Conservation (phyloP, 2,113 vertebrate genomes). For the Entelurus aequoreus region DNA sequence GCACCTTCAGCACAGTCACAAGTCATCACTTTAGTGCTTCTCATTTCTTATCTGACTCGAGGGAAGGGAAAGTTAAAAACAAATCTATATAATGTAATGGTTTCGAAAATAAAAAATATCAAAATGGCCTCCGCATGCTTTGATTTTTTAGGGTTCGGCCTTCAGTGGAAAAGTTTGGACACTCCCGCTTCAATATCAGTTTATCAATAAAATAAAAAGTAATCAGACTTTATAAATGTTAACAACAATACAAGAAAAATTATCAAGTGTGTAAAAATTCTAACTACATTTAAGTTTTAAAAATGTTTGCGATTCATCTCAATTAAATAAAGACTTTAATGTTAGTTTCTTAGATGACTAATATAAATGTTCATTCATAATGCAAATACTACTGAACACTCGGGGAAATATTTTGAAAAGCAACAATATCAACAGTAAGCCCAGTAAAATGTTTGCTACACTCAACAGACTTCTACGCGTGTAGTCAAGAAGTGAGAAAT, state of each 20-base stretch:
- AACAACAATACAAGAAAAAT: background rate
- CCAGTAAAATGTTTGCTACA: conserved; percentile 9
- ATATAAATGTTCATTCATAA: conserved; percentile 16
- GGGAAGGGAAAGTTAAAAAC: no score
- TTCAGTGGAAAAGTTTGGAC: no score
- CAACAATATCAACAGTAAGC: background rate
- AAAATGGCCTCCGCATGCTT: no score
- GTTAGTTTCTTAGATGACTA: conserved; percentile 10
- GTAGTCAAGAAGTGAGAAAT: background rate
- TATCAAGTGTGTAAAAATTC: background rate
- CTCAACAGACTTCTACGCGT: background rate
- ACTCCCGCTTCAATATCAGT: no score
- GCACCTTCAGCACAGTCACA: conserved; percentile 73
- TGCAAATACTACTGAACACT: conserved; percentile 17
- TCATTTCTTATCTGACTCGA: background rate
- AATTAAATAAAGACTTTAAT: conserved; percentile 20
- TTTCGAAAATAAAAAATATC: no score
- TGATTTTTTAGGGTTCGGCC: no score
- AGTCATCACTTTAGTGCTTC: background rate
- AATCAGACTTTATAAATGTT: background rate
- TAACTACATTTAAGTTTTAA: background rate
- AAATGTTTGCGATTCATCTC: conserved; percentile 7
- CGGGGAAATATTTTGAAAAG: background rate
- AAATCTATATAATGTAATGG: no score
- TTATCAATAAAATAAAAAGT: no score